Evolutionary conservation across 2,888 invertebrate species (phyloP).

Genomic region (Autographa gamma): DNA sequence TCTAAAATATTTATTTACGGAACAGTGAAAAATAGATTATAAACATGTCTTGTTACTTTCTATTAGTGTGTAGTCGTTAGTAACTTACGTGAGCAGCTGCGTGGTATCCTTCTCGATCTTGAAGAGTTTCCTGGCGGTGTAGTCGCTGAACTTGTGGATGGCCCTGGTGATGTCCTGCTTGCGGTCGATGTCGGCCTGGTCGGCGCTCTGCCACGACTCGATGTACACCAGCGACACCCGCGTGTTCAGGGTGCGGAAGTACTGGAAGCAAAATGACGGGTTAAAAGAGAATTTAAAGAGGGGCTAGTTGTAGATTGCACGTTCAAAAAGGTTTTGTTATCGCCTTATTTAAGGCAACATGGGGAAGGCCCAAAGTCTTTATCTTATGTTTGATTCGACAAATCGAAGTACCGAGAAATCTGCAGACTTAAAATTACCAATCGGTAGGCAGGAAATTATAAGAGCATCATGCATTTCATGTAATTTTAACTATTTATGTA

Average conservation of each 20-base stretch:
- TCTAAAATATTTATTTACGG: conserved; percentile 2
- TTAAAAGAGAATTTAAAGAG: neutral
- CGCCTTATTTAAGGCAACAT: too few relatives aligned
- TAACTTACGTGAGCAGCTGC: conserved; percentile 97
- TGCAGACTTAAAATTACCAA: too few relatives aligned
- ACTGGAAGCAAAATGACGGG: conserved; percentile 86
- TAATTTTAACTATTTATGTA: too few relatives aligned
- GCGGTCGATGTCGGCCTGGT: conserved; percentile 94
- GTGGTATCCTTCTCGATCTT: conserved; percentile 97
- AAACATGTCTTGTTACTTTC: neutral
- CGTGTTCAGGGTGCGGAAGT: conserved; percentile 97
- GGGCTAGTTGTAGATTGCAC: neutral
- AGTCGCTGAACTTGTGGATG: conserved; percentile 97
- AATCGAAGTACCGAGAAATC: too few relatives aligned
- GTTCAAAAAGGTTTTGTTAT: too few relatives aligned
- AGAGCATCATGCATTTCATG: too few relatives aligned
- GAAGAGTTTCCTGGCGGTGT: conserved; percentile 95
- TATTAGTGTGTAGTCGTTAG: too few relatives aligned
- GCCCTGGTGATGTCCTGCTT: conserved; percentile 96
- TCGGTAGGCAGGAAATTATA: too few relatives aligned
- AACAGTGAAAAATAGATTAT: neutral
- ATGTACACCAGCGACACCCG: conserved; percentile 98
- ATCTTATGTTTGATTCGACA: too few relatives aligned
- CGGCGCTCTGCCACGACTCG: conserved; percentile 98
- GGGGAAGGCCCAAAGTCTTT: too few relatives aligned